Evolutionary conservation across 2,113 vertebrate genomes (phyloP).

Genomic region (Serinus canaria): DNA sequence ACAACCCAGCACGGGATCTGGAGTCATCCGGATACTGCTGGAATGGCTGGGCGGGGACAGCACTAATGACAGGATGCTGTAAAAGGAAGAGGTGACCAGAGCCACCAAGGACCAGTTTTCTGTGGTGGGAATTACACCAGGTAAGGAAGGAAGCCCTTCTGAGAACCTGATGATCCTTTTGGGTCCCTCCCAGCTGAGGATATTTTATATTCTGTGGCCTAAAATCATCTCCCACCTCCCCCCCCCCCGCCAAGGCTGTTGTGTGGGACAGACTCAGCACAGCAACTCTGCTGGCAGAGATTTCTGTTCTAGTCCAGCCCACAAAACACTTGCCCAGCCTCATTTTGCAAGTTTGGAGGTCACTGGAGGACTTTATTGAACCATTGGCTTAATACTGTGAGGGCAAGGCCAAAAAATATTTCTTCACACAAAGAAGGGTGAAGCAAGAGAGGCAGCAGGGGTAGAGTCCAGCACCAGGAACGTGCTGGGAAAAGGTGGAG

Average conservation of each 20-base stretch:
- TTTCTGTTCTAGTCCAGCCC: background rate
- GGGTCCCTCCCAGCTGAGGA: background rate
- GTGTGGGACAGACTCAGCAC: background rate
- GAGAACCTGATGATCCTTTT: background rate
- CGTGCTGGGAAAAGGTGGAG: background rate
- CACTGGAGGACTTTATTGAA: background rate
- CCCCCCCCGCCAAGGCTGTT: background rate
- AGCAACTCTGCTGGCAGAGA: too few relatives aligned
- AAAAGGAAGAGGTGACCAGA: background rate
- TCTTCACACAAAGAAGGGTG: background rate
- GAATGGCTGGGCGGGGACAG: background rate
- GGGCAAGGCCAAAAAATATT: background rate
- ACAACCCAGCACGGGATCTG: background rate
- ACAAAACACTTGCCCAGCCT: background rate
- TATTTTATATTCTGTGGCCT: background rate
- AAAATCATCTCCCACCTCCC: background rate
- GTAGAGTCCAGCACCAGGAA: background rate
- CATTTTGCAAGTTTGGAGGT: background rate
- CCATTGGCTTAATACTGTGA: accelerated
- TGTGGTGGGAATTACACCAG: background rate
- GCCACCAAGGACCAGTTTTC: background rate
- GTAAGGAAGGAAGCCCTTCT: background rate
- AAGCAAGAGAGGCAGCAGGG: background rate
- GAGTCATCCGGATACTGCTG: background rate
- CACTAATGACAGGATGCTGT: background rate